Percentiles rank a stretch among this genome's conserved stretches.
phyloP scores from a whole-genome alignment of 2,113 vertebrate species.

The Cebidichthys violaceus region DNA sequence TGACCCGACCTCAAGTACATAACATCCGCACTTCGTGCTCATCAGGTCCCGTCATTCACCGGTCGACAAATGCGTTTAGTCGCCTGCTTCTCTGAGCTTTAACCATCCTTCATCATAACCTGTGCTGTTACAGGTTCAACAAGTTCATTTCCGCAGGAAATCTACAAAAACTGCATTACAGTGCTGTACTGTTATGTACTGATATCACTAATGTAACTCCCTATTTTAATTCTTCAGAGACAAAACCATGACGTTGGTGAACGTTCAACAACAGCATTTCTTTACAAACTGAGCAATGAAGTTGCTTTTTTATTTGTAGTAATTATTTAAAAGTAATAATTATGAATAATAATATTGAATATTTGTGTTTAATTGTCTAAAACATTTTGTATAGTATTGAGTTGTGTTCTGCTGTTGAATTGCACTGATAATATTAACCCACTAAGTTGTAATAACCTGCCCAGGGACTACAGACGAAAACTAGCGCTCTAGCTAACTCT shows the following conservation, averaged over 20 bases:
- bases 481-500: too few species aligned
- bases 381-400: neutral
- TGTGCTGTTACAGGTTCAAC: neutral
- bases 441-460: too few species aligned
- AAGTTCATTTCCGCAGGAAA: neutral
- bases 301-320: neutral
- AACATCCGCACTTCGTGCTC: conserved; percentile 55
- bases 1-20: conserved; percentile 47
- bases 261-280: neutral
- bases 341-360: neutral
- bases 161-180: neutral
- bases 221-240: neutral
- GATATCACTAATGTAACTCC: neutral
- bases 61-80: conserved; percentile 60
- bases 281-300: neutral
- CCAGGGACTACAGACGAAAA: too few species aligned
- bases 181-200: neutral
- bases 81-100: conserved; percentile 14
- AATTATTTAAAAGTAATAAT: too few species aligned
- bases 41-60: conserved; percentile 56
- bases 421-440: too few species aligned
- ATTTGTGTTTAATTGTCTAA: neutral
- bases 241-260: neutral
- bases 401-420: too few species aligned
- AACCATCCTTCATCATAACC: neutral